Evolutionary conservation across 2,113 vertebrate genomes (phyloP), one percentile per base, ranked within the genome.

Genomic region (Mus spicilegus): DNA sequence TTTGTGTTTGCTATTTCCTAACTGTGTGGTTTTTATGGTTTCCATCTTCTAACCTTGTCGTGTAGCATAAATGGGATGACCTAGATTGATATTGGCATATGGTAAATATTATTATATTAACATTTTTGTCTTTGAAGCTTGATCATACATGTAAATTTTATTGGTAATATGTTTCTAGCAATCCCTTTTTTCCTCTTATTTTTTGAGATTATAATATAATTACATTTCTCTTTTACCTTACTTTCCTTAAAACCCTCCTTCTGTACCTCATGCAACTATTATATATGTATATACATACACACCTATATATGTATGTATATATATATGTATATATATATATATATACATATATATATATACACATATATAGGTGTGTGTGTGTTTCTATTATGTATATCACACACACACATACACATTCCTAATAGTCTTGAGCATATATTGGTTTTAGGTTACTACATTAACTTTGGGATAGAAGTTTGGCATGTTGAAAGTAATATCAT

Each of bases 361-460:
- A n/a, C n/a, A n/a, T n/a, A 8, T n/a, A 8, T 19, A 36, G 19
- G 20, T 33, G 5, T 33, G 3, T 49, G 16, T 49, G 17, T 58
- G 10, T 49, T 0, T 78, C 20, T 61, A 24, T 61, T 61, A 9
- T 75, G 2, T 42, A 11, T 42, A 13, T n/a, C 3, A 39, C 28
- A 12, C 39, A 28, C 36, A 26, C 49, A 46, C 17, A 42, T 30
- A 8, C 49, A 0, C 3, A 10, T 86, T 42, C 24, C 7, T 65
- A 46, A 9, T 19, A 51, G 54, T 89, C 26, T 89, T 92, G 30
- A 36, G 4, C 10, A 89, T 33, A 16, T 63, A 30, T 10, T 78
- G 63, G 1, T 94, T 96, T 96, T 24, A 5, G 69, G 33, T 96
- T 95, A 51, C 39, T 49, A 4, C 61, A 22, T 85, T 95, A 89